Base-by-base conservation (phyloP, 2,797 vertebrate genomes). In the Hybognathus amarus region DNA sequence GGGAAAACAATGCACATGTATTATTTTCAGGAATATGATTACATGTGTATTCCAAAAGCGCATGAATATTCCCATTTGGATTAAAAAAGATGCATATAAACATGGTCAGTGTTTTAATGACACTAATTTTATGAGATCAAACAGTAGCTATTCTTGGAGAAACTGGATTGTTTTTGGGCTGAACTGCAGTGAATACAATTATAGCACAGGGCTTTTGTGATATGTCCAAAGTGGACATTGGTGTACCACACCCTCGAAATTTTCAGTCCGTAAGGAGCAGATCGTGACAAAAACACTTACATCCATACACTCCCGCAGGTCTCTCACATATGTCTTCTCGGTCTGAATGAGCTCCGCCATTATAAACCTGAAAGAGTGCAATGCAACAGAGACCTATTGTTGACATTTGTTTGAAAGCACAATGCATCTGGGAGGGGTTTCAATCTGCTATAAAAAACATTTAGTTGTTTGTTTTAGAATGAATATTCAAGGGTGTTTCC, bases 341-440 rank as follows among this genome's bases (percentile, higher is more conserved):
- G 98, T 99, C 90, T 99, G 98, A 94, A 99, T 99, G 85, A 99
- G 96, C 91, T 99, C 98, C 12, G 97, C 97, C 98, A 99, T 99
- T 91, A 99, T 99, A 94, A 99, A 99, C 94, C 98, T 99, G 74
- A 64, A 33, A 68, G 33, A 82, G 74, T 40, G 52, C 17, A 42
- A 40, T 67, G 68, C 73, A 61, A 9, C 67, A n/a, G 47, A 67
- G 22, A 33, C 13, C 20, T 81, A 77, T 36, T 84, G 54, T 84
- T 45, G 54, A 59, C 30, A 38, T 54, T 18, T 33, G 24, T 77
- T 38, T 82, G 38, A 76, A 64, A 73, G 66, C 13, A 85, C 79
- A 63, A 82, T 61, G 13, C 9, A 40, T 52, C 24, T 45, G 76
- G 80, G 77, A 83, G 70, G 22, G 64, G 38, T 47, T 61, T 70